phyloP scores from a whole-genome alignment of 2,888 invertebrate species.

The Nomada flava region DNA sequence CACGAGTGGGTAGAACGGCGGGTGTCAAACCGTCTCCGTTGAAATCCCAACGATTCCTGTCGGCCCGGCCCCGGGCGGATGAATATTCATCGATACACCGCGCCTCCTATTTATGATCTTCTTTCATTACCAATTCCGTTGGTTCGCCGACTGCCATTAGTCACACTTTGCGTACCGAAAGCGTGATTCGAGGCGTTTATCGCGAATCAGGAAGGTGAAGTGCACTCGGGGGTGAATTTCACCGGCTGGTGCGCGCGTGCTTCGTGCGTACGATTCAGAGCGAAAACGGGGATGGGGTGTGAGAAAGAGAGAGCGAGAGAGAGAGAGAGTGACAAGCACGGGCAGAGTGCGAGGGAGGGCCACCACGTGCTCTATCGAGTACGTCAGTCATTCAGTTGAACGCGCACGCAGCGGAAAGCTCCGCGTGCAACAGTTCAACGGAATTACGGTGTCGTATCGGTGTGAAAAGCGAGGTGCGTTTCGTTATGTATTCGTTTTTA shows the following conservation, averaged over 20 bases:
- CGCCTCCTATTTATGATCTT: constrained; percentile 56
- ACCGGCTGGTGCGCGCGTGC: constrained; percentile 39
- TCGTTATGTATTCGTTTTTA: not conserved
- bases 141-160: constrained; percentile 62
- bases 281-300: constrained; percentile 7
- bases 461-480: not conserved
- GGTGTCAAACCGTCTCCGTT: constrained; percentile 37
- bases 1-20: constrained; percentile 13
- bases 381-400: constrained; percentile 69
- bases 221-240: constrained; percentile 62
- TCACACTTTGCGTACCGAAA: constrained; percentile 63
- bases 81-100: constrained; percentile 57
- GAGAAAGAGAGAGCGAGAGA: not conserved
- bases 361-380: constrained; percentile 64
- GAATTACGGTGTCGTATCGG: constrained; percentile 61
- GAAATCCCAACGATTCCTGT: constrained; percentile 42
- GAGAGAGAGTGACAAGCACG: constrained; percentile 7
- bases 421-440: constrained; percentile 74
- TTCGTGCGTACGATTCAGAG: constrained; percentile 45
- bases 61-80: constrained; percentile 16
- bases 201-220: constrained; percentile 67
- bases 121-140: constrained; percentile 66
- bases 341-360: constrained; percentile 37
- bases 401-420: constrained; percentile 57
- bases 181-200: constrained; percentile 69